Percentiles rank a stretch among this genome's conserved stretches.
Evolutionary conservation across 30 jellyfish, hydroid and myxozoan genomes (phyloP).

Genomic region (Hydractinia echinata): DNA sequence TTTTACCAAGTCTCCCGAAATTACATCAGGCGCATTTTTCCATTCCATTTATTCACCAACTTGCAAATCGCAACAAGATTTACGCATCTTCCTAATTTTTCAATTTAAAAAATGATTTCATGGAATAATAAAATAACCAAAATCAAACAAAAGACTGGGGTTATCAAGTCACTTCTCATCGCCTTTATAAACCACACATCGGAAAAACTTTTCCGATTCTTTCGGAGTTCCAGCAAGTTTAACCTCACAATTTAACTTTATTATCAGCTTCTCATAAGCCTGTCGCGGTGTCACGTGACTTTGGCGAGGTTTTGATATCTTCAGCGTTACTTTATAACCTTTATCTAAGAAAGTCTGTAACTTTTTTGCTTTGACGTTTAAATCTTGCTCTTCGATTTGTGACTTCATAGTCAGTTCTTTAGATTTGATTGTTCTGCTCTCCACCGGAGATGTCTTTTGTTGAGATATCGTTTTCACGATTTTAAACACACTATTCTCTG

Average conservation of each 20-base stretch:
- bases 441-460: neutral
- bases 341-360: conserved; percentile 25
- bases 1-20: too few species aligned
- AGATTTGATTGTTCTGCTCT: neutral
- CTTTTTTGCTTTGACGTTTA: conserved; percentile 32
- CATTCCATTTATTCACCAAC: too few species aligned
- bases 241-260: conserved; percentile 19
- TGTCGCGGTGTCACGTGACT: neutral
- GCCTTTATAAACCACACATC: conserved; percentile 2
- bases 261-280: conserved; percentile 14
- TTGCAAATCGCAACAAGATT: too few species aligned
- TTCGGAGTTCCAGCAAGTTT: conserved; percentile 11
- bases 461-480: neutral
- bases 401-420: conserved; percentile 33
- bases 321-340: conserved; percentile 15
- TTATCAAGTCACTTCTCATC: too few species aligned
- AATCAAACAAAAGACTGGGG: too few species aligned
- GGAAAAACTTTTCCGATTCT: conserved; percentile 6
- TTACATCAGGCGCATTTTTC: too few species aligned
- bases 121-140: too few species aligned
- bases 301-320: conserved; percentile 19
- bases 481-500: conserved; percentile 9
- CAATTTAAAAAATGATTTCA: too few species aligned
- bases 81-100: too few species aligned
- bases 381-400: conserved; percentile 25